Evolutionary conservation across 1,140 invertebrate genomes (phyloP), one percentile per base, ranked within the genome.

Genomic region (Lysiphlebus fabarum): DNA sequence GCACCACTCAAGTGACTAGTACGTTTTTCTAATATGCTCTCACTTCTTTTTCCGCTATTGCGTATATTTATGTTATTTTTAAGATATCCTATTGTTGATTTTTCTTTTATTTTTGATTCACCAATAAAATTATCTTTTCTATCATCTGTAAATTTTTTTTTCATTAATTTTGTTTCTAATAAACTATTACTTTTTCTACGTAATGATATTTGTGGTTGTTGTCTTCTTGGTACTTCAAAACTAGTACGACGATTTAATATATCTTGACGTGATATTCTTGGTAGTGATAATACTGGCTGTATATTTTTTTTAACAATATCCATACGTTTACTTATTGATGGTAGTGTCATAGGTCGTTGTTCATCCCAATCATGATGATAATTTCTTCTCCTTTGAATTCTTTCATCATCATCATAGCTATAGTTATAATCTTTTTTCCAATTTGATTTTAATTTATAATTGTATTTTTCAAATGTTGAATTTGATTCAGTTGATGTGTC

Each of bases 231-330:
- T 36, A 17, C 61, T 61, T 72, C 70, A n/a, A 70, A 48, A 56
- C 67, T 74, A 0, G 69, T 68, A 12, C 70, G 59, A 36, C 74
- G 66, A 9, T 69, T 70, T 2, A 79, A 41, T 26, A 79, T 79
- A 12, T 79, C 72, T 47, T 76, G 76, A 2, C 77, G 60, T 0
- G 77, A 78, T 47, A 79, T 59, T 12, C 59, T 65, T 41, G 50
- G 48, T 37, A 34, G 34, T 57, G 65, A 51, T 41, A 50, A 42
- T 37, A 34, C 37, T 57, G 65, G 51, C 59, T 33, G 50, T 40
- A 57, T 54, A 26, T 55, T 41, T 14, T 59, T 38, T 40, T 36
- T 2, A 45, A 62, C 33, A 63, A 54, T 12, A 36, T 54, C 26
- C 7, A 59, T 6, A 17, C 59, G 5, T 11, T 60, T 58, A 17